Evolutionary conservation across 1,140 invertebrate species (phyloP).

Genomic region (Drosophila pruinosa): DNA sequence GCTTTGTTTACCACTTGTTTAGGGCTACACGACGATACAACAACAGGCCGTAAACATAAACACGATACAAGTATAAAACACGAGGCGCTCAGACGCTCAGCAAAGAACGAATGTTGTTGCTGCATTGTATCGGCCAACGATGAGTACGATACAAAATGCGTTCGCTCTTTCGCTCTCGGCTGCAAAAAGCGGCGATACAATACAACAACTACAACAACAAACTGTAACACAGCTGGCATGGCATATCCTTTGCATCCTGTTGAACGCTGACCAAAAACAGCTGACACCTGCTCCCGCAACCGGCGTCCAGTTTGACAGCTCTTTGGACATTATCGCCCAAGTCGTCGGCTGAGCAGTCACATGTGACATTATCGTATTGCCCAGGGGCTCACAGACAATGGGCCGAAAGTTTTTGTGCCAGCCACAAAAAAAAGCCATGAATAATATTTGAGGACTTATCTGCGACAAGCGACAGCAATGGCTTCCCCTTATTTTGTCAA

Average conservation of each 20-base stretch:
- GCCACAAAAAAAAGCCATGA: constrained; percentile 43
- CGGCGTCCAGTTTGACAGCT: constrained; percentile 75
- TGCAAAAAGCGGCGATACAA: constrained; percentile 69
- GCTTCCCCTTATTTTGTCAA: constrained; percentile 49
- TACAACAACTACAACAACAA: constrained; percentile 10
- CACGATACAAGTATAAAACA: constrained; percentile 48
- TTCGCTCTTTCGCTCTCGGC: constrained; percentile 47
- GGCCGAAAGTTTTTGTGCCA: constrained; percentile 14
- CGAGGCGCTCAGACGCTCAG: constrained; percentile 40
- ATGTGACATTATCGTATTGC: constrained; percentile 60
- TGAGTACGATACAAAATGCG: constrained; percentile 11
- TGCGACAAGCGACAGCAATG: constrained; percentile 43
- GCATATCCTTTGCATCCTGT: constrained; percentile 56
- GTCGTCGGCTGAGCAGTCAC: constrained; percentile 33
- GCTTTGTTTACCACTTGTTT: constrained; percentile 80
- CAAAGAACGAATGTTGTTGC: constrained; percentile 64
- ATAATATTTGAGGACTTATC: constrained; percentile 67
- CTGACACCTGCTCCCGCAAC: constrained; percentile 63
- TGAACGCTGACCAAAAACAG: constrained; percentile 44
- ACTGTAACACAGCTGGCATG: constrained; percentile 10
- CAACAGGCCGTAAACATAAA: constrained; percentile 21
- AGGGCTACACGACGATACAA: constrained; percentile 23
- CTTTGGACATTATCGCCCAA: constrained; percentile 53
- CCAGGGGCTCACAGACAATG: neutral
- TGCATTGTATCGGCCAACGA: constrained; percentile 65